Evolutionary conservation across 2,113 vertebrate species (phyloP), one percentile per base, ranked within the genome.

Genomic region (Arenaria interpres): DNA sequence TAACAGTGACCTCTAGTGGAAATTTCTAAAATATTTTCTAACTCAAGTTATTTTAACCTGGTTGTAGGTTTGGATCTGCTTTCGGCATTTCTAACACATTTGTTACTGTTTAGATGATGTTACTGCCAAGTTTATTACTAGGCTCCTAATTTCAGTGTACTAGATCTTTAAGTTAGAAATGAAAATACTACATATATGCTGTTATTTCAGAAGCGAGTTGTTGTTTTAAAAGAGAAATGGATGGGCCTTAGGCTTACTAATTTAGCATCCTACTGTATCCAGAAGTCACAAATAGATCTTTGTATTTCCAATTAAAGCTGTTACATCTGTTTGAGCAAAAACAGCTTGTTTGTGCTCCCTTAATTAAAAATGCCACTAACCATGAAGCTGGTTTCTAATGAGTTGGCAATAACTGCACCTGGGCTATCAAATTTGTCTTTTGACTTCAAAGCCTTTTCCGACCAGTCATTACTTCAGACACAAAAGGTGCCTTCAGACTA

Each of bases 1-100:
- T 87, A 93, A 92, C 37, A 97, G 92, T 97, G 97, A 97, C 97
- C 96, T 97, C 97, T 97, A 79, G 97, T 97, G 97, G 97, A 60
- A 73, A 59, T 89, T 57, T 85, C 67, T 37, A 51, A 77, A 93
- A 91, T 54, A 5, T 81, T 82, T 74, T 71, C 15, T 79, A 69
- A 66, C 35, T 41, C 43, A 28, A 68, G 10, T 74, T 67, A 1
- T 2, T 96, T 75, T 41, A 63, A 56, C 25, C 14, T 15, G 32
- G 6, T 14, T 27, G 56, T 48, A 32, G 33, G 39, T 93, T 57
- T 37, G 27, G 7, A 32, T 50, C 35, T 53, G 7, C 7, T 79
- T 83, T 62, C n/a, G 8, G 7, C 25, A 37, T 72, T 82, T 91
- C 74, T 92, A 88, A 76, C 11, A 32, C 1, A 35, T 68, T 33